Percentiles rank a stretch among this genome's conserved stretches.
phyloP scores from a whole-genome alignment of 2,113 vertebrate species.

The Setophaga kirtlandii region DNA sequence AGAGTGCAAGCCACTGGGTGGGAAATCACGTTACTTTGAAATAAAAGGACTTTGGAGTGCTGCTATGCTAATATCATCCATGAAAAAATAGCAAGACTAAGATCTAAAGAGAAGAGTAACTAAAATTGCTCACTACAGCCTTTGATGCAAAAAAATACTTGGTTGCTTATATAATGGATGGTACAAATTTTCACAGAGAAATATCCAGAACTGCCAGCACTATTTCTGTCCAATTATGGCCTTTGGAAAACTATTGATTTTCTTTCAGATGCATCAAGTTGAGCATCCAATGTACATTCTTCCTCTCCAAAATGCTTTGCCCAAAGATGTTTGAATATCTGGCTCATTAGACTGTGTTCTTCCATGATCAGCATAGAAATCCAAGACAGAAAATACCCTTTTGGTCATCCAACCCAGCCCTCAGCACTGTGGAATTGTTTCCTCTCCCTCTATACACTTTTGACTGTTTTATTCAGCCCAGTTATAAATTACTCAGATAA shows the following conservation, averaged over 20 bases:
- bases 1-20: background rate
- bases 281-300: slow-evolving; percentile 11
- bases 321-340: slow-evolving; percentile 55
- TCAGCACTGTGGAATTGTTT: background rate
- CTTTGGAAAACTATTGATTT: slow-evolving; percentile 60
- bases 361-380: slow-evolving; percentile 44
- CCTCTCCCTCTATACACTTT: background rate
- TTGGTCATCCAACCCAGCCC: background rate
- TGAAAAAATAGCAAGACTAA: slow-evolving; percentile 23
- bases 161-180: slow-evolving; percentile 40
- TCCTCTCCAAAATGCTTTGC: slow-evolving; percentile 44
- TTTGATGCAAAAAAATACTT: slow-evolving; percentile 56
- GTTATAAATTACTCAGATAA: slow-evolving; percentile 16
- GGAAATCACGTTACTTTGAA: background rate
- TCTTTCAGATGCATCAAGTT: slow-evolving; percentile 27
- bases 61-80: slow-evolving; percentile 13
- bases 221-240: slow-evolving; percentile 64
- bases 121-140: slow-evolving; percentile 45
- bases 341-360: slow-evolving; percentile 29
- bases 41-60: background rate
- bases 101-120: slow-evolving; percentile 40
- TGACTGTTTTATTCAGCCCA: background rate
- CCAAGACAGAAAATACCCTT: background rate
- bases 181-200: slow-evolving; percentile 33
- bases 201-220: slow-evolving; percentile 50